Base-by-base conservation (phyloP, 1,140 invertebrate genomes). In the Sminthurides bifidus region DNA sequence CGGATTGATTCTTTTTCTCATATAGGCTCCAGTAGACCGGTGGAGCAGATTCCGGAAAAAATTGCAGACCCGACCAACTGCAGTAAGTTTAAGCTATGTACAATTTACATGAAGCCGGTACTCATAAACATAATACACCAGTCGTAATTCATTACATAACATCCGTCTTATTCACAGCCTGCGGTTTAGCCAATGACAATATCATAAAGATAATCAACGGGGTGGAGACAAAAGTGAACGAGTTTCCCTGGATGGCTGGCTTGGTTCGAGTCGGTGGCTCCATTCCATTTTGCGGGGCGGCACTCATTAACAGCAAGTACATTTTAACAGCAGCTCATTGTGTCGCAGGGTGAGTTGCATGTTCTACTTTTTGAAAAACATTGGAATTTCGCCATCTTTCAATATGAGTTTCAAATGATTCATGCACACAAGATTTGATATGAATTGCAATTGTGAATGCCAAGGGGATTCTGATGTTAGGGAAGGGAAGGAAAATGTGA, bases 301-400 rank as follows among this genome's bases (percentile, higher is more conserved):
- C 85, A 17, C 72, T 91, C 4, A 72, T 91, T 26, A 86, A 83
- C 38, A 79, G 82, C 65, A 75, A 78, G 64, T 81, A 79, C 65
- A 75, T 82, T 37, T 68, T 82, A 45, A 82, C 80, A 12, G 61
- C 61, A n/a, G 61, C 61, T 23, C 61, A 64, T 38, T 64, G 61
- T 50, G 58, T 60, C 8, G 12, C 48, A 3, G 56, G 60, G 54
- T 54, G 24, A 37, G 21, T 8, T 12, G 30, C 24, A 46, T 14
- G 40, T 8, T 19, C 33, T 37, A 14, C n/a, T n/a, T n/a, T 24
- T 19, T 15, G 23, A 14, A 45, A 43, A 14, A 14, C 4, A 52
- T 33, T 52, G 15, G 6, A 10, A 15, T 5, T 10, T 41, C 12
- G 19, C 4, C n/a, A 6, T 52, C 15, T 37, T 12, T 12, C 10